These are phyloP conservation scores for Dusona sp. DNA, from an alignment of 2,888 invertebrate genomes.

Conservation along the genomic window DNA sequence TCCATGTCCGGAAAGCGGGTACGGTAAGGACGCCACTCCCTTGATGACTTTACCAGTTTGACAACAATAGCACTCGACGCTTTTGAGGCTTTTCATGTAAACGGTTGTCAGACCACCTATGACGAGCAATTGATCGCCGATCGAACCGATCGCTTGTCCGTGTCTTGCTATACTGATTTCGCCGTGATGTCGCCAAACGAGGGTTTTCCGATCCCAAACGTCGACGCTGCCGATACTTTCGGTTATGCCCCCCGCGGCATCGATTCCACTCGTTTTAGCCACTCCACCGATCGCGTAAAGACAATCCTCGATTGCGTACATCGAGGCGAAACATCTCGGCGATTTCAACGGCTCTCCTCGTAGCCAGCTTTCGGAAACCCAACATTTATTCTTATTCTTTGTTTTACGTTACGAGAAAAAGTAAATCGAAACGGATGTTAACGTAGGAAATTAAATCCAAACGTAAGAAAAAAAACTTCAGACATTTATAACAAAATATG, in stretches of 20 bases:
- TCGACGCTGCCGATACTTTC: slow-evolving; percentile 88
- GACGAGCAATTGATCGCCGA: slow-evolving; percentile 88
- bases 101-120: slow-evolving; percentile 89
- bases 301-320: slow-evolving; percentile 84
- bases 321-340: slow-evolving; percentile 80
- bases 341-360: slow-evolving; percentile 75
- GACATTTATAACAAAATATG: not conserved
- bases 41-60: slow-evolving; percentile 87
- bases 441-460: not conserved
- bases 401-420: not conserved
- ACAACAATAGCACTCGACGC: slow-evolving; percentile 89
- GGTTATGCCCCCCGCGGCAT: slow-evolving; percentile 85
- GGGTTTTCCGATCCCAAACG: slow-evolving; percentile 86
- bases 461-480: not conserved
- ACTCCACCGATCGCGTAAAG: slow-evolving; percentile 90
- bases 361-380: slow-evolving; percentile 76
- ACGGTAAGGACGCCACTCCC: slow-evolving; percentile 87
- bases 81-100: slow-evolving; percentile 88
- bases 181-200: slow-evolving; percentile 87
- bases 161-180: slow-evolving; percentile 89
- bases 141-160: slow-evolving; percentile 88
- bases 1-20: slow-evolving; percentile 88
- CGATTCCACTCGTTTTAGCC: slow-evolving; percentile 83
- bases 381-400: not conserved
- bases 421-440: not conserved